Evolutionary conservation across 2,113 vertebrate species (phyloP).

Genomic region (Psilopsiagon aymara): DNA sequence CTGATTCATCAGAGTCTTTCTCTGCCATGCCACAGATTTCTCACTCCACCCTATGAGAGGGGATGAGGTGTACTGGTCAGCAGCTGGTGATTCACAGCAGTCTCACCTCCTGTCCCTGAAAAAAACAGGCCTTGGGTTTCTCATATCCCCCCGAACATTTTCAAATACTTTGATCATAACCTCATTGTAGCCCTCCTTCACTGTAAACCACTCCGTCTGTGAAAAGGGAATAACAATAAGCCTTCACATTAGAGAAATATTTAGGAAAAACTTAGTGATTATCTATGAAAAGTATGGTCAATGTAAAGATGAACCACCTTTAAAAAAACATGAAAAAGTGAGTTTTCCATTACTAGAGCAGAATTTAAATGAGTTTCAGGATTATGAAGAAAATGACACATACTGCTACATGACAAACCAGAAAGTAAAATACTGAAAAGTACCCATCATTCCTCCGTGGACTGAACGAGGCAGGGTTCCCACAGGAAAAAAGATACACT

Average conservation of each 20-base stretch:
- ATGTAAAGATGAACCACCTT: not conserved
- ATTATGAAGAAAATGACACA: not conserved
- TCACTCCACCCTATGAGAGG: not conserved
- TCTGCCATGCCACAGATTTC: not conserved
- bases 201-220: not conserved
- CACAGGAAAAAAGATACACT: not conserved
- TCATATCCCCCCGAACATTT: not conserved
- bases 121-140: not conserved
- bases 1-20: not conserved
- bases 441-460: not conserved
- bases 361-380: not conserved
- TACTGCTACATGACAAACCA: not conserved
- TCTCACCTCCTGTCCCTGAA: not conserved
- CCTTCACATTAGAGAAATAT: not conserved
- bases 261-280: not conserved
- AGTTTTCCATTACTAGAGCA: not conserved
- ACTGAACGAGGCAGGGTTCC: not conserved
- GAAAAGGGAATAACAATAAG: not conserved
- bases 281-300: not conserved
- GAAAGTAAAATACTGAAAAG: not conserved
- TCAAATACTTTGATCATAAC: not conserved
- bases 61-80: not conserved
- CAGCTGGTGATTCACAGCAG: not conserved
- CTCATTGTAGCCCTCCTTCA: not conserved
- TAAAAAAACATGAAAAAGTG: not conserved